Percentiles rank a stretch among this genome's conserved stretches.
Evolutionary conservation across 1,140 invertebrate genomes (phyloP).

Genomic region (Stegodyphus dumicola): DNA sequence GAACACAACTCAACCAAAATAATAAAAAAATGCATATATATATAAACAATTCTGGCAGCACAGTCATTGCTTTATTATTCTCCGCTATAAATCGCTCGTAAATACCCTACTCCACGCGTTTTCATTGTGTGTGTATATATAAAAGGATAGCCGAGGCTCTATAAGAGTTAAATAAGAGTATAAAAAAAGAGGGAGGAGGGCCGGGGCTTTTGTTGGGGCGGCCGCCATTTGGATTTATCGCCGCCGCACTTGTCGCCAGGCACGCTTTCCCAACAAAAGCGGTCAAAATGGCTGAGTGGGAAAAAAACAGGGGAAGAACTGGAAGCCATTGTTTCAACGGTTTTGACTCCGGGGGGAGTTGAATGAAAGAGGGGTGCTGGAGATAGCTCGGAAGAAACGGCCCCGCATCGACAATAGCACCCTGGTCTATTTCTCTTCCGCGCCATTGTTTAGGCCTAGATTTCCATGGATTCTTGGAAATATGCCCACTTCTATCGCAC

Average conservation of each 20-base stretch:
- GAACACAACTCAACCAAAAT: neutral
- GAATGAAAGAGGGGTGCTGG: too few relatives aligned
- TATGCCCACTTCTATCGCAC: too few relatives aligned
- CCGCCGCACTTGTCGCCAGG: slow-evolving; percentile 34
- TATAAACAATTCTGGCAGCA: slow-evolving; percentile 18
- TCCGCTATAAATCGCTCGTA: slow-evolving; percentile 45
- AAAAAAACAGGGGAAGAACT: neutral
- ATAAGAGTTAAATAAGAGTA: slow-evolving; percentile 28
- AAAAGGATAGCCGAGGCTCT: slow-evolving; percentile 5
- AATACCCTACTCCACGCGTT: slow-evolving; percentile 28
- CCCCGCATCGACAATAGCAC: neutral
- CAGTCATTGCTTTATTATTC: slow-evolving; percentile 51
- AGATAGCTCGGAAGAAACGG: too few relatives aligned
- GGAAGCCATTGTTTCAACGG: neutral
- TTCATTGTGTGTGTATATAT: slow-evolving; percentile 32
- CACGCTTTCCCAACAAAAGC: slow-evolving; percentile 21
- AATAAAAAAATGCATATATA: slow-evolving; percentile 12
- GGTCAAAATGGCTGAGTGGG: slow-evolving; percentile 35
- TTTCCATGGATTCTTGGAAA: too few relatives aligned
- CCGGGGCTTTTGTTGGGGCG: slow-evolving; percentile 33
- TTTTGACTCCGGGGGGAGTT: too few relatives aligned
- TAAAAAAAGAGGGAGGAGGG: slow-evolving; percentile 1
- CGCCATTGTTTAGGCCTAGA: too few relatives aligned
- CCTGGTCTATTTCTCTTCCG: too few relatives aligned
- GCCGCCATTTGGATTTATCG: slow-evolving; percentile 46